A percentile compares a stretch with the other conserved stretches of the same genome.
Evolutionary conservation across 2,113 vertebrate genomes (phyloP).

Genomic region (Uria lomvia): DNA sequence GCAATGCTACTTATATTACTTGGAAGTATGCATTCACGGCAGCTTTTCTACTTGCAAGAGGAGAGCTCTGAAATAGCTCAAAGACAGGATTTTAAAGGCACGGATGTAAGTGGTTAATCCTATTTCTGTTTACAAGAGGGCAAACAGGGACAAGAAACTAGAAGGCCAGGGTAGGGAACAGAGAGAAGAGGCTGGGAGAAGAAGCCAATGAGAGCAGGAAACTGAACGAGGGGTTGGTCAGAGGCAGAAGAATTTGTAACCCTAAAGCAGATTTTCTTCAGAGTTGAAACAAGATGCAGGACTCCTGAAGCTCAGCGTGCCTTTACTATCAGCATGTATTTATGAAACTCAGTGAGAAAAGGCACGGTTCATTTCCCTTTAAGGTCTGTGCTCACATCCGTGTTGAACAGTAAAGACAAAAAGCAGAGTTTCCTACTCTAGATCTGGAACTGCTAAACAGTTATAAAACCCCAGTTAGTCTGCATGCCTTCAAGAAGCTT

Average conservation of each 20-base stretch:
- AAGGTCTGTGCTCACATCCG: not conserved
- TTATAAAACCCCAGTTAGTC: not conserved
- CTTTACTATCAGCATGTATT: not conserved
- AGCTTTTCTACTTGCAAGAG: not conserved
- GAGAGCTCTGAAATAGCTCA: not conserved
- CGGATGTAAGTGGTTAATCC: not conserved
- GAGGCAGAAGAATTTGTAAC: not conserved
- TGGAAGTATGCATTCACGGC: not conserved
- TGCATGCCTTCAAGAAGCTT: not conserved
- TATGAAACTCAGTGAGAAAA: not conserved
- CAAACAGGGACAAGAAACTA: not conserved
- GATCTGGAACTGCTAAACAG: not conserved
- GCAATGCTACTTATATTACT: not conserved
- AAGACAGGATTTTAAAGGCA: not conserved
- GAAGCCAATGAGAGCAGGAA: not conserved
- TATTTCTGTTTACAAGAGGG: not conserved
- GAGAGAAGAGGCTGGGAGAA: not conserved
- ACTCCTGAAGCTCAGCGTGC: not conserved
- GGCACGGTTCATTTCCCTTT: not conserved
- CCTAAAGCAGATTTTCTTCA: not conserved
- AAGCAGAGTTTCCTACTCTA: not conserved
- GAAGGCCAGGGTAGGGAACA: not conserved
- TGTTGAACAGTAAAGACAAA: not conserved
- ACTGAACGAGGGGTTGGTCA: not conserved
- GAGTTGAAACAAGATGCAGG: not conserved